Base-by-base conservation (phyloP, 1,140 invertebrate genomes). In the Drosophila santomea region DNA sequence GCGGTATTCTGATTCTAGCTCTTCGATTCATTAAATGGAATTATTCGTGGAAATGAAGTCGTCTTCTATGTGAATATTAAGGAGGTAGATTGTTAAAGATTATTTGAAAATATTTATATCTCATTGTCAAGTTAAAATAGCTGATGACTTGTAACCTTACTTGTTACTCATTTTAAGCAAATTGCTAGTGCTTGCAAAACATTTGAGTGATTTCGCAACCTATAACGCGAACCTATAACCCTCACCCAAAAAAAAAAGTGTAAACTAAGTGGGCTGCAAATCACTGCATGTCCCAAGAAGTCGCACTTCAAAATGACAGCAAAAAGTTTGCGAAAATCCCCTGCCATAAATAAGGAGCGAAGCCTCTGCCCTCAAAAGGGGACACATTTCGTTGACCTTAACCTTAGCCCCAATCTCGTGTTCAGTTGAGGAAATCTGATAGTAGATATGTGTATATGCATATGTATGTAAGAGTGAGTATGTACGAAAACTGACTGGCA, bases 331-430 rank as follows among this genome's bases (percentile, higher is more conserved):
- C 64, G 4, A 63, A 63, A 63, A 63, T 28, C 15, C 10, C n/a
- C 32, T n/a, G 36, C 8, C 44, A 32, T 51, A 68, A 56, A 67
- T 28, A 68, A 54, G 38, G 25, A 38, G n/a, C 15, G 43, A 2
- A 15, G 7, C 28, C 20, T 23, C 17, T 69, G 25, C 36, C 36
- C 44, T 35, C 56, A 17, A 14, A 20, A 48, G 52, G 35, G 20
- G 39, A 67, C 60, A 57, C 63, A 32, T 32, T 28, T 51, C 11
- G 38, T 4, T 76, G 73, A 76, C 73, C 73, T 76, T 76, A 67
- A 74, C 72, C 73, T 58, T 75, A 69, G 8, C 47, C 60, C 38
- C 61, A 32, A 52, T 54, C 23, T 43, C n/a, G 11, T 41, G 25
- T 25, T 4, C 4, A 25, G 35, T 11, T 32, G 15, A 4, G 50